Conservation (phyloP, 2,797 vertebrate genomes). For the Sylvia borin region DNA sequence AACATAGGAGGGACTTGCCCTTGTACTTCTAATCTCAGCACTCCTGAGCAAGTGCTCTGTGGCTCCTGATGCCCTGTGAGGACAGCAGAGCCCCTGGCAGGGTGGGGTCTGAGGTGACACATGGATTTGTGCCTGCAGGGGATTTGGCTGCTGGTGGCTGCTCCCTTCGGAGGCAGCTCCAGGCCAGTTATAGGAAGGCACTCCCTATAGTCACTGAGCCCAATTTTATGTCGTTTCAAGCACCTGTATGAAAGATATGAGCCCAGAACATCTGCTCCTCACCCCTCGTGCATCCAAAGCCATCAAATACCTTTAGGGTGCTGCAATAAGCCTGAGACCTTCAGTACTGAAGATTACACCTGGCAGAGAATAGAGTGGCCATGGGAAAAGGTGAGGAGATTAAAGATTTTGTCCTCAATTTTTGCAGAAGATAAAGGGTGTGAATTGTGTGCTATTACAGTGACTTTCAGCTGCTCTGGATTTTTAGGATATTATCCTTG, state of each 20-base stretch:
- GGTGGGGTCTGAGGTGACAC: background rate
- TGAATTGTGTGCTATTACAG: background rate
- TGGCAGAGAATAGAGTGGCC: background rate
- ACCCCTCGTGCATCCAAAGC: accelerated
- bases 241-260: background rate
- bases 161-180: background rate
- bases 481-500: constrained; percentile 5
- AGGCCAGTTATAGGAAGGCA: background rate
- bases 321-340: background rate
- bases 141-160: background rate
- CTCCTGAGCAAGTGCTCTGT: background rate
- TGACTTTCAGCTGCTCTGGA: background rate
- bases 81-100: background rate
- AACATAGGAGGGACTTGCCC: background rate
- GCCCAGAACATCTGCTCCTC: background rate
- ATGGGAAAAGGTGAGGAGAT: background rate
- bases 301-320: background rate
- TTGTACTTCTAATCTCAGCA: background rate
- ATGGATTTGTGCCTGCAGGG: accelerated
- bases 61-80: background rate
- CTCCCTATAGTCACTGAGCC: background rate
- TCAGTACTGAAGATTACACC: background rate
- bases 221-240: background rate
- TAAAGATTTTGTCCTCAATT: background rate
- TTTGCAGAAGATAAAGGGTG: background rate